Percentiles rank a stretch among this genome's conserved stretches.
phyloP scores from a whole-genome alignment of 2,113 vertebrate genomes.

The Oxyruncus cristatus region DNA sequence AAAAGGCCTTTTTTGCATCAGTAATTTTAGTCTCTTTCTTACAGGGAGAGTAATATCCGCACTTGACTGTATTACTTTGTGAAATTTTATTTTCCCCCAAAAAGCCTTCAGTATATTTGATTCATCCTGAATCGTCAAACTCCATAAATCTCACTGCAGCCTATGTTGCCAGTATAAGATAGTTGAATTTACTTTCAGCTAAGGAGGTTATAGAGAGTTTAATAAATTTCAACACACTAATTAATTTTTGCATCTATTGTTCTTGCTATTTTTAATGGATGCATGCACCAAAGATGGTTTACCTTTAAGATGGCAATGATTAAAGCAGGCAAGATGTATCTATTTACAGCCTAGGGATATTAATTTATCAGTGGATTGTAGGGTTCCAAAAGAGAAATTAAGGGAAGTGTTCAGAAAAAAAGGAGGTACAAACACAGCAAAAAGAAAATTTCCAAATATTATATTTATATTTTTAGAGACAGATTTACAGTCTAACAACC shows the following conservation, averaged over 20 bases:
- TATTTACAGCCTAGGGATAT: neutral
- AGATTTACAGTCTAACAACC: neutral
- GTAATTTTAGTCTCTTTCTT: conserved; percentile 5
- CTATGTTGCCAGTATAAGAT: neutral
- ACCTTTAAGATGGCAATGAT: neutral
- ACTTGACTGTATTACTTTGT: neutral
- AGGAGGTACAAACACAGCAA: neutral
- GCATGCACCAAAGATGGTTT: neutral
- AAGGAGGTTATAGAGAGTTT: neutral
- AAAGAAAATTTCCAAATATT: neutral
- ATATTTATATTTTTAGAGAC: neutral
- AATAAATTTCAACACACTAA: neutral
- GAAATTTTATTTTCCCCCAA: neutral
- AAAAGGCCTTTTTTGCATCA: neutral
- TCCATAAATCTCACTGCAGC: neutral
- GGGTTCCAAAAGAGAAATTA: neutral
- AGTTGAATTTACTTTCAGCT: neutral
- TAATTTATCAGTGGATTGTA: neutral
- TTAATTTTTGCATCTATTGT: neutral
- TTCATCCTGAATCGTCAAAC: neutral
- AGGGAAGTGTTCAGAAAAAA: neutral
- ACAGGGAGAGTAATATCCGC: neutral
- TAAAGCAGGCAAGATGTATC: neutral
- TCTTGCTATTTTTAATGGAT: neutral
- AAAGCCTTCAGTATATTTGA: neutral